phyloP scores from a whole-genome alignment of 2,888 invertebrate species.

The Holacanthella duospinosa region DNA sequence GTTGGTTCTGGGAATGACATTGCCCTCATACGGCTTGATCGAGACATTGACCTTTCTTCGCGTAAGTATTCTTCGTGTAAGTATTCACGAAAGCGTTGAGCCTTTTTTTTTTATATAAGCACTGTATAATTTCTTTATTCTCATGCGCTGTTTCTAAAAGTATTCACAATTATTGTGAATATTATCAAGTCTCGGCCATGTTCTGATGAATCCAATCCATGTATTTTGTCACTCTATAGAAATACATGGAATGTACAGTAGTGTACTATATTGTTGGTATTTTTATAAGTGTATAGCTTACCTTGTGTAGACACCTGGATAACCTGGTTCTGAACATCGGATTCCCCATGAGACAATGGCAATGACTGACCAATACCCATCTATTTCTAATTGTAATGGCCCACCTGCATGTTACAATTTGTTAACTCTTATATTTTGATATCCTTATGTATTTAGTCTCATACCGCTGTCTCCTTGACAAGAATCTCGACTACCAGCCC shows the following conservation, averaged over 20 bases:
- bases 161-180: no score
- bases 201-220: slow-evolving; percentile 56
- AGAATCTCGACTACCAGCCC: slow-evolving; percentile 66
- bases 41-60: slow-evolving; percentile 46
- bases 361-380: slow-evolving; percentile 63
- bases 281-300: not conserved
- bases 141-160: not conserved
- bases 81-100: no score
- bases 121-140: not conserved
- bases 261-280: not conserved
- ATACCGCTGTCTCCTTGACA: slow-evolving; percentile 53
- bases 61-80: slow-evolving; percentile 24
- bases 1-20: slow-evolving; percentile 58
- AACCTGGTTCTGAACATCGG: slow-evolving; percentile 61
- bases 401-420: no score
- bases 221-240: slow-evolving; percentile 55
- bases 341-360: slow-evolving; percentile 66
- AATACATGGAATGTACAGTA: not conserved
- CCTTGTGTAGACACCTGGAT: slow-evolving; percentile 60
- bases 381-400: slow-evolving; percentile 57
- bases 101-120: slow-evolving; percentile 8
- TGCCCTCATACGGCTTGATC: slow-evolving; percentile 54
- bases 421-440: no score
- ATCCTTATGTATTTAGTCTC: not conserved
- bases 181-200: no score